Conservation (phyloP, 2,888 invertebrate species). For the Noctua fimbriata region DNA sequence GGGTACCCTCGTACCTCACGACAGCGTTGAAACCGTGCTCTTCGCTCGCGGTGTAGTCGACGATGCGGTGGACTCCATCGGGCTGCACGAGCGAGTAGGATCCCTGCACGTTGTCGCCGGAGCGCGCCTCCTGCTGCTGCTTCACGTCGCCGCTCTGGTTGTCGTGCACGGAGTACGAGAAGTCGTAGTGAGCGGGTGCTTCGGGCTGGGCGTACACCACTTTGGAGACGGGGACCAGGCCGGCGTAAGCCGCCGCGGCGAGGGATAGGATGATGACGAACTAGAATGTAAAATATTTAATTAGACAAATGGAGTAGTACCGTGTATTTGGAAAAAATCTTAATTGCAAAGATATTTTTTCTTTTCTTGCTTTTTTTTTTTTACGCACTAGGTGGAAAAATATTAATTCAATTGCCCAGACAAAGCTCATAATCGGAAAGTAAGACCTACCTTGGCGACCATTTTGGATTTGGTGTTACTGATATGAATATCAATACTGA, state of each 20-base stretch:
- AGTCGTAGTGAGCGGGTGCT: slow-evolving; percentile 85
- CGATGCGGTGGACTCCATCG: slow-evolving; percentile 85
- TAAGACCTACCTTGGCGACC: slow-evolving; percentile 81
- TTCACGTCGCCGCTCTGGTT: slow-evolving; percentile 86
- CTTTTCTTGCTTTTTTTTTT: not conserved
- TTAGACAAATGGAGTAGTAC: not conserved
- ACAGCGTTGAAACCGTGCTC: slow-evolving; percentile 86
- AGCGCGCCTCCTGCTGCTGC: slow-evolving; percentile 85
- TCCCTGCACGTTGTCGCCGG: slow-evolving; percentile 85
- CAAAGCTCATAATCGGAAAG: not conserved
- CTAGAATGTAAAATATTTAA: slow-evolving; percentile 66
- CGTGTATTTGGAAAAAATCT: not conserved
- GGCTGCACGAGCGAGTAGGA: slow-evolving; percentile 88
- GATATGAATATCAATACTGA: slow-evolving; percentile 73
- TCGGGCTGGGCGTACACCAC: slow-evolving; percentile 81
- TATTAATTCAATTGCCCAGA: not conserved
- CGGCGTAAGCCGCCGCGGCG: slow-evolving; percentile 76
- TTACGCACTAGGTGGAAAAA: not conserved
- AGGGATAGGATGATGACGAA: slow-evolving; percentile 79
- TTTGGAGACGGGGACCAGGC: slow-evolving; percentile 76
- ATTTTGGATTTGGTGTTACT: slow-evolving; percentile 76
- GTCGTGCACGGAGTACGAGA: slow-evolving; percentile 86
- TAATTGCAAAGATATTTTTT: not conserved
- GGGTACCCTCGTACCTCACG: slow-evolving; percentile 86
- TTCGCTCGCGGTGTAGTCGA: slow-evolving; percentile 86